Conservation (phyloP, 2,113 vertebrate species). For the Apteryx mantelli region DNA sequence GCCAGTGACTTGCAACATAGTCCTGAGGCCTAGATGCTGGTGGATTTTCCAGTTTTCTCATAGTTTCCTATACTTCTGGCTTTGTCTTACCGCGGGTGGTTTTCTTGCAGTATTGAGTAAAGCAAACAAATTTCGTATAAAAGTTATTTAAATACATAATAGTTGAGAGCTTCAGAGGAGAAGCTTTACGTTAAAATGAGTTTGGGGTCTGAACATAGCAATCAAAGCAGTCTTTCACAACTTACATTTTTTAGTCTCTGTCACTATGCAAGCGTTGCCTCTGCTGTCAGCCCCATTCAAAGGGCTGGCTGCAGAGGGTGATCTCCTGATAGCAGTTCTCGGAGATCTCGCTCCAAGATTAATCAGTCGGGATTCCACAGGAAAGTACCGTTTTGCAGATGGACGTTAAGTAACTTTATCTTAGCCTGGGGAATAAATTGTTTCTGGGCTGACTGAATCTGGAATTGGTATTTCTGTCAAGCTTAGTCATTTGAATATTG, state of each 20-base stretch:
- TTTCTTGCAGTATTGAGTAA: conserved; percentile 25
- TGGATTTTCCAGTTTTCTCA: conserved; percentile 80
- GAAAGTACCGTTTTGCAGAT: conserved; percentile 10
- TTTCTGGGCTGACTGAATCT: background rate
- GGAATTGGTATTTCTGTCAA: background rate
- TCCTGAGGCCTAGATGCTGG: conserved; percentile 65
- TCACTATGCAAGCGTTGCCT: background rate
- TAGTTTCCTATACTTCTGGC: conserved; percentile 73
- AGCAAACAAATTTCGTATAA: conserved; percentile 3
- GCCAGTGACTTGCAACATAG: conserved; percentile 70
- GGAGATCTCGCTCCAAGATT: background rate
- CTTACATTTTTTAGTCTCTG: background rate
- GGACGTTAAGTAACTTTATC: background rate
- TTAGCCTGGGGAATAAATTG: background rate
- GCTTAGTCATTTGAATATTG: background rate
- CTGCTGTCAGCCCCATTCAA: accelerated
- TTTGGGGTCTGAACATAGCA: background rate
- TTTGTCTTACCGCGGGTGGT: conserved; percentile 53
- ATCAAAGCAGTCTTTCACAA: background rate
- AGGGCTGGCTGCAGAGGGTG: background rate
- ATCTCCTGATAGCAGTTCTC: background rate
- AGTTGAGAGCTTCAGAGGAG: background rate
- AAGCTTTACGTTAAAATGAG: background rate
- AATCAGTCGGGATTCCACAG: background rate
- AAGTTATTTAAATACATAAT: background rate